These are phyloP conservation scores for Periphyllus acericola DNA, from an alignment of 2,888 invertebrate genomes.

Conservation along the genomic window DNA sequence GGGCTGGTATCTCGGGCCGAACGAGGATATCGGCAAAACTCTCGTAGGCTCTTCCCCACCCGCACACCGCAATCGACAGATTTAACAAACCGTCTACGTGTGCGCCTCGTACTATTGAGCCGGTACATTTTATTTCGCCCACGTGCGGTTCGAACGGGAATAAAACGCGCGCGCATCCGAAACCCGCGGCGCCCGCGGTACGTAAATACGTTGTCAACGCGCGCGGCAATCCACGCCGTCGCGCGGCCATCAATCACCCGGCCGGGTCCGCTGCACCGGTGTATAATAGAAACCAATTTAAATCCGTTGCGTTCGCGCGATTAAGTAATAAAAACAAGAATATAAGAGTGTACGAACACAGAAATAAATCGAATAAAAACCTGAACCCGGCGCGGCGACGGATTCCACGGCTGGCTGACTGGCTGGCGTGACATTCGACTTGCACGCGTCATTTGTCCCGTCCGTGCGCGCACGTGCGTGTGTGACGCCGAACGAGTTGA, in stretches of 20 bases:
- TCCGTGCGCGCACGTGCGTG: not conserved
- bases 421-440: not conserved
- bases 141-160: not conserved
- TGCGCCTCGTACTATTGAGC: not conserved
- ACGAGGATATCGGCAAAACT: not conserved
- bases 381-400: not conserved
- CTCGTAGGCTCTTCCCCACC: not conserved
- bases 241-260: not conserved
- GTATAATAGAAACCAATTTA: conserved; percentile 15
- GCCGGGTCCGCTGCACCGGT: not conserved
- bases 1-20: not conserved
- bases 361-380: conserved; percentile 13
- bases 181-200: not conserved
- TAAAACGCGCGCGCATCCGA: not conserved
- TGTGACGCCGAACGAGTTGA: not conserved
- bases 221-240: not conserved
- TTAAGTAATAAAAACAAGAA: not conserved
- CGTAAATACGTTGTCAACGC: not conserved
- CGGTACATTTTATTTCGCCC: not conserved
- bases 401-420: not conserved
- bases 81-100: not conserved
- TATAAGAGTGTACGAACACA: not conserved
- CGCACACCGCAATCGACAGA: not conserved
- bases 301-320: not conserved
- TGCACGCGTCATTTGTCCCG: conserved; percentile 46